Evolutionary conservation across 2,113 vertebrate genomes (phyloP).

Genomic region (Myxocyprinus asiaticus): DNA sequence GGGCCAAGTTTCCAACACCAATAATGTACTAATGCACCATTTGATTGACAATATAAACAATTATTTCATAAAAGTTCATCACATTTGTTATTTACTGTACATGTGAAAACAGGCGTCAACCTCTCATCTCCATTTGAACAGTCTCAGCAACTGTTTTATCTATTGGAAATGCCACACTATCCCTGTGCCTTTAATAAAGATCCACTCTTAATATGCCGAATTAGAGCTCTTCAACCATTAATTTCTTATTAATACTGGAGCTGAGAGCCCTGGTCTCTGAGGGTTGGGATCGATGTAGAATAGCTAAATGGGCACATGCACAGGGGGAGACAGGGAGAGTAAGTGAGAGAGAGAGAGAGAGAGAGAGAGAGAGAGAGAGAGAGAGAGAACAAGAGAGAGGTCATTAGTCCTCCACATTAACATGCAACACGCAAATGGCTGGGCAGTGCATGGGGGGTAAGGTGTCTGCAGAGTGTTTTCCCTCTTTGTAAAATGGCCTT

Average conservation of each 20-base stretch:
- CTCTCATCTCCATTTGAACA: no score
- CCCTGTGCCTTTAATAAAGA: slow-evolving; percentile 57
- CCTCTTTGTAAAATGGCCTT: not conserved
- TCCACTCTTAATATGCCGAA: slow-evolving; percentile 63
- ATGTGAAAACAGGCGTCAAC: not conserved
- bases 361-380: slow-evolving; percentile 18
- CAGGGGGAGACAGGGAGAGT: not conserved
- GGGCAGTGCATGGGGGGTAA: slow-evolving; percentile 17
- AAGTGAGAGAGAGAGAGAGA: not conserved
- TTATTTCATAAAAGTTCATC: no score
- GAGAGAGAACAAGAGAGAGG: not conserved
- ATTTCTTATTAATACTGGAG: slow-evolving; percentile 66
- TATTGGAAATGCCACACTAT: slow-evolving; percentile 42
- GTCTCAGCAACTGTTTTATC: not conserved
- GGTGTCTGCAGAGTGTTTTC: not conserved
- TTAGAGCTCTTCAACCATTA: slow-evolving; percentile 51
- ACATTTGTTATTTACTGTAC: no score
- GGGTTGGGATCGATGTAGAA: slow-evolving; percentile 65
- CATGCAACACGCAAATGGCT: not conserved
- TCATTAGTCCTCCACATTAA: not conserved
- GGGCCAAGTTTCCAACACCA: no score
- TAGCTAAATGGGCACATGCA: slow-evolving; percentile 39
- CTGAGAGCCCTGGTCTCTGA: slow-evolving; percentile 54
- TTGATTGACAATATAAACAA: no score
- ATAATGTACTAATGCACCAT: no score